Percentiles rank a stretch among this genome's conserved stretches.
phyloP scores from a whole-genome alignment of 2,113 vertebrate species.

The Hassar affinis region DNA sequence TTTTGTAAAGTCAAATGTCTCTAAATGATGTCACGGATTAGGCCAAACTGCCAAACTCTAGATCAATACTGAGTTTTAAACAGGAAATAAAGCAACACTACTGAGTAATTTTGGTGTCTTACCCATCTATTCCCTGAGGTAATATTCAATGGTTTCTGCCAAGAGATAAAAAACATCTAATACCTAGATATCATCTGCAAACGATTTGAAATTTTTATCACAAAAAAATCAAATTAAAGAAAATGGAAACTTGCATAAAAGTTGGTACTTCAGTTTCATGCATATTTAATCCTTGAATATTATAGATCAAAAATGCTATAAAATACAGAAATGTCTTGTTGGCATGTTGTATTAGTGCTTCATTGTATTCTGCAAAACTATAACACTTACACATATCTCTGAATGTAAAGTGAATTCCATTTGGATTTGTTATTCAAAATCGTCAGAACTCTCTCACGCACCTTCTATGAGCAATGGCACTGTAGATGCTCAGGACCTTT shows the following conservation, averaged over 20 bases:
- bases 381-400: background rate
- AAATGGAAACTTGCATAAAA: background rate
- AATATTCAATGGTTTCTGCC: too few relatives aligned
- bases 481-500: constrained; percentile 26
- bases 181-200: background rate
- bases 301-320: background rate
- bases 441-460: constrained; percentile 29
- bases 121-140: too few relatives aligned
- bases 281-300: background rate
- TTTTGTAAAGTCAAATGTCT: too few relatives aligned
- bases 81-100: too few relatives aligned
- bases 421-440: background rate
- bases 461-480: constrained; percentile 30
- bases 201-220: background rate
- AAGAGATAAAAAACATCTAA: background rate
- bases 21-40: too few relatives aligned
- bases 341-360: background rate
- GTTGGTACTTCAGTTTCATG: background rate
- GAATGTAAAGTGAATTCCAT: background rate
- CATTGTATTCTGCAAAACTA: background rate
- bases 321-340: background rate
- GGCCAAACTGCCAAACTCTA: too few relatives aligned
- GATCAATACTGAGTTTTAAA: too few relatives aligned
- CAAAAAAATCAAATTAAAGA: background rate
- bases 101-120: too few relatives aligned